Evolutionary conservation across 2,888 invertebrate genomes (phyloP).

Genomic region (Mantis religiosa): DNA sequence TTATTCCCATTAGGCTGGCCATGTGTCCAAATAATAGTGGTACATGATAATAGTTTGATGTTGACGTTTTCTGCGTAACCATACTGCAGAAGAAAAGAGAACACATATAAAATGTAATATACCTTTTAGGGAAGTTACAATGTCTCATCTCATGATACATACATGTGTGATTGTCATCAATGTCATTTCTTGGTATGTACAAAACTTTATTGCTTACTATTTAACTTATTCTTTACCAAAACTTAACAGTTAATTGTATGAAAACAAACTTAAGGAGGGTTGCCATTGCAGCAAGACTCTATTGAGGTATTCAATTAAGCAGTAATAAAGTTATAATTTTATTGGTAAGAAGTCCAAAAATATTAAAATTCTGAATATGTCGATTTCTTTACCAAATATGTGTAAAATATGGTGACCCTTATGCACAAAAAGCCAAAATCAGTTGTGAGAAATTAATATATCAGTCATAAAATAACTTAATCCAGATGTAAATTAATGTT

Average conservation of each 20-base stretch:
- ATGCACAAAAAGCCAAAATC: background rate
- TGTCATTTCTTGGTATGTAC: background rate
- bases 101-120: too few species aligned
- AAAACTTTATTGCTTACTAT: background rate
- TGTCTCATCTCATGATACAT: background rate
- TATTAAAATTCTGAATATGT: too few species aligned
- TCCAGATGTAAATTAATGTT: background rate
- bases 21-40: too few species aligned
- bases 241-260: background rate
- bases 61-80: too few species aligned
- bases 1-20: too few species aligned
- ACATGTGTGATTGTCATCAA: background rate
- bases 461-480: background rate
- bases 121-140: background rate
- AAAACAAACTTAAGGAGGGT: background rate
- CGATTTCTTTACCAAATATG: too few species aligned
- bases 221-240: background rate
- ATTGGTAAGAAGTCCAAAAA: too few species aligned
- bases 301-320: too few species aligned
- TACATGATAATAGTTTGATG: too few species aligned
- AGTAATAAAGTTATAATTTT: too few species aligned
- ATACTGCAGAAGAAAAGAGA: too few species aligned
- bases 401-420: background rate
- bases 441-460: background rate
- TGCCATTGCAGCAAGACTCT: background rate